These are phyloP conservation scores for Heterotis niloticus DNA, from an alignment of 2,113 vertebrate species.

Conservation along the genomic window DNA sequence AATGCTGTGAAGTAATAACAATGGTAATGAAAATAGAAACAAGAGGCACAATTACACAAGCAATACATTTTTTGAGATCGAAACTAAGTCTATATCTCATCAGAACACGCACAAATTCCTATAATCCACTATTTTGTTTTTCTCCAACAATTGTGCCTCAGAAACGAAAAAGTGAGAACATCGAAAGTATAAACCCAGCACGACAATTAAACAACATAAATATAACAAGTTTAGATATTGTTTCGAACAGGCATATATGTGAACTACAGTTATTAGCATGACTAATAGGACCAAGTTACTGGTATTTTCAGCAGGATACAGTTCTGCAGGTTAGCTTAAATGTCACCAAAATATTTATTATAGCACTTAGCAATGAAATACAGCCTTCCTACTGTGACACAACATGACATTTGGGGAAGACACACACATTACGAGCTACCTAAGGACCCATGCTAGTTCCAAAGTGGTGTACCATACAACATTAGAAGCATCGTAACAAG, in stretches of 20 bases:
- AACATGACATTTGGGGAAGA: constrained; percentile 48
- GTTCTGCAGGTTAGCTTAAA: constrained; percentile 65
- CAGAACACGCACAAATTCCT: constrained; percentile 47
- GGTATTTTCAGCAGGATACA: constrained; percentile 84
- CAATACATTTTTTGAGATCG: constrained; percentile 38
- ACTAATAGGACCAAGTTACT: constrained; percentile 86
- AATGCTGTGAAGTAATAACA: constrained; percentile 55
- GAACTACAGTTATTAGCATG: constrained; percentile 90
- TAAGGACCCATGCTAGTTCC: constrained; percentile 69
- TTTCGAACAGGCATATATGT: constrained; percentile 88
- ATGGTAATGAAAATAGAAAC: constrained; percentile 37
- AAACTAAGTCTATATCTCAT: constrained; percentile 38
- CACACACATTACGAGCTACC: constrained; percentile 68
- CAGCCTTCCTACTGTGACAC: constrained; percentile 68
- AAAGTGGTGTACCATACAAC: constrained; percentile 66
- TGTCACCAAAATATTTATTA: constrained; percentile 67
- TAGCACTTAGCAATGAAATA: constrained; percentile 72
- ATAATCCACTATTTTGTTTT: constrained; percentile 45
- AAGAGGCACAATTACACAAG: constrained; percentile 57
- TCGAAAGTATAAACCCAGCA: constrained; percentile 73
- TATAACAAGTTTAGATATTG: constrained; percentile 90
- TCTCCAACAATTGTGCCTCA: constrained; percentile 74
- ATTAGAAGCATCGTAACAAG: constrained; percentile 54
- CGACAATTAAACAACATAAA: constrained; percentile 91
- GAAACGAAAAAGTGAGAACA: constrained; percentile 51